Conservation (phyloP, 2,113 vertebrate species). For the Martes martes region DNA sequence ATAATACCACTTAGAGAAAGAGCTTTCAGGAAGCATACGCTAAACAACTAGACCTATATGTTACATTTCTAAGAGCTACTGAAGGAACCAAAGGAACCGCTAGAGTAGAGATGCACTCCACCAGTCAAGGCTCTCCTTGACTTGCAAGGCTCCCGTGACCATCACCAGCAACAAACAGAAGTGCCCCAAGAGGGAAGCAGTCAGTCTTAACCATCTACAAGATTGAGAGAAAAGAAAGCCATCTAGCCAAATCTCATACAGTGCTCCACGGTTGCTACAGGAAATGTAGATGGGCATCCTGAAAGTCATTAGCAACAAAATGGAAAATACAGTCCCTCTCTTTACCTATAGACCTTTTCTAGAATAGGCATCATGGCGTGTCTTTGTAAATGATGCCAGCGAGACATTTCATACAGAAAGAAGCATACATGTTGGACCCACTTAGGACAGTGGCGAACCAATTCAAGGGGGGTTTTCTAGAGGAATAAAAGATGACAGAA, state of each 20-base stretch:
- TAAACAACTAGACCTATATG: not conserved
- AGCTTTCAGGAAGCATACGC: fast-evolving
- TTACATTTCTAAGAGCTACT: not conserved
- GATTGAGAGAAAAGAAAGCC: not conserved
- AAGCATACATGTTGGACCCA: not conserved
- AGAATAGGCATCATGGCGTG: not conserved
- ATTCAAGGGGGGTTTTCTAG: not conserved
- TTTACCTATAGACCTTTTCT: not conserved
- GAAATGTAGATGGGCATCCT: not conserved
- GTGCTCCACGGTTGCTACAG: not conserved
- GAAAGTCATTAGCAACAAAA: not conserved
- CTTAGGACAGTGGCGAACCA: not conserved
- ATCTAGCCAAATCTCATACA: not conserved
- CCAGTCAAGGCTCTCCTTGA: not conserved
- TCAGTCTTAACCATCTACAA: not conserved
- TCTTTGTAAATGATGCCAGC: not conserved
- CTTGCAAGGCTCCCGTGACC: too few relatives aligned
- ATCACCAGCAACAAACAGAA: not conserved
- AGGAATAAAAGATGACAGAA: not conserved
- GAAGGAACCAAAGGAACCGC: not conserved
- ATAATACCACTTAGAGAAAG: not conserved
- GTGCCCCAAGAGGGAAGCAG: not conserved
- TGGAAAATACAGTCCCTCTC: not conserved
- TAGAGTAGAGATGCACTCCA: not conserved
- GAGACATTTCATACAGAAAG: not conserved